Percentiles rank a stretch among this genome's conserved stretches.
phyloP scores from a whole-genome alignment of 2,797 vertebrate species.

The Enteromius thamalakanensis region DNA sequence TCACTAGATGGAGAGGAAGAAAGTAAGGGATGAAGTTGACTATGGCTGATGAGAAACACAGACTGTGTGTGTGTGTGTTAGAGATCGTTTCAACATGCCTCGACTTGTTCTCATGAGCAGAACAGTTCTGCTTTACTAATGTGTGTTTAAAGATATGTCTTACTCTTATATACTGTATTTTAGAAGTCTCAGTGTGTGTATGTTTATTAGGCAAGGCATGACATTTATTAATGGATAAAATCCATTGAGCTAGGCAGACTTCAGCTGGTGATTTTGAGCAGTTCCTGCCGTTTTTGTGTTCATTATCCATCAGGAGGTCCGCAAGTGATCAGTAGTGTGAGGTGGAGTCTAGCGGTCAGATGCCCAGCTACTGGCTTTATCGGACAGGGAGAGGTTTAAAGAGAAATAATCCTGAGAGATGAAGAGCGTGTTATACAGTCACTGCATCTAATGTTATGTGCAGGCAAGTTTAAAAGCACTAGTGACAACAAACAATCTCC shows the following conservation, averaged over 20 bases:
- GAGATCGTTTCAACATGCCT: slow-evolving; percentile 45
- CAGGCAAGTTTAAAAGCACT: neutral
- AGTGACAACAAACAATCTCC: neutral
- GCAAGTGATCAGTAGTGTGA: neutral
- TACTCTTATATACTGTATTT: neutral
- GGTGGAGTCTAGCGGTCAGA: neutral
- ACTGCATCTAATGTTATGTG: neutral
- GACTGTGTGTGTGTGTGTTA: neutral
- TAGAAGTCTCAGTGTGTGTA: neutral
- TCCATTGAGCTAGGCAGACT: neutral
- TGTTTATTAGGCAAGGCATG: neutral
- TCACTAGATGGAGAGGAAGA: slow-evolving; percentile 21
- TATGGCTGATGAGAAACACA: neutral
- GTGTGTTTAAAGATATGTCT: slow-evolving; percentile 6
- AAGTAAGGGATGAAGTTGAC: neutral
- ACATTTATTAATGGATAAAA: neutral
- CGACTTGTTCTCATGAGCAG: slow-evolving; percentile 37
- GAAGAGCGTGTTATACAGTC: neutral
- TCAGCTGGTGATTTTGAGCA: neutral
- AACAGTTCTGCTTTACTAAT: neutral
- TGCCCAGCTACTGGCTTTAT: neutral
- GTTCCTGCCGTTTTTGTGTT: neutral
- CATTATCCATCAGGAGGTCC: neutral
- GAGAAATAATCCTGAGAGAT: slow-evolving; percentile 1
- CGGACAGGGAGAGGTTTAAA: neutral